Conservation (phyloP, 2,888 invertebrate species). For the Melanargia galathea region DNA sequence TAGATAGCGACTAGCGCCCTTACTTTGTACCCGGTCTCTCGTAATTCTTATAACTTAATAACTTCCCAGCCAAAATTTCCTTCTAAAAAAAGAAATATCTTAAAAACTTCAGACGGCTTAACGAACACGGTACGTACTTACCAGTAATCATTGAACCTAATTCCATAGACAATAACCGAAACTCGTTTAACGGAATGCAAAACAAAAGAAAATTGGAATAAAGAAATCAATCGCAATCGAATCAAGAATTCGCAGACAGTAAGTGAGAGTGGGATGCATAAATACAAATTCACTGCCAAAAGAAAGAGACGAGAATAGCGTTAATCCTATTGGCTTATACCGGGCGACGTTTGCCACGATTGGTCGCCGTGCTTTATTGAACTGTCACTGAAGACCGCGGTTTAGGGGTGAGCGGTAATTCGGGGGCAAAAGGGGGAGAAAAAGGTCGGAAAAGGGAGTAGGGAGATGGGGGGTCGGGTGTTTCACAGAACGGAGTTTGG, state of each 20-base stretch:
- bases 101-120: neutral
- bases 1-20: too few species aligned
- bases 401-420: constrained; percentile 78
- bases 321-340: constrained; percentile 83
- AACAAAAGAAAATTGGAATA: constrained; percentile 76
- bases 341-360: constrained; percentile 80
- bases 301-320: constrained; percentile 62
- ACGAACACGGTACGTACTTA: neutral
- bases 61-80: too few species aligned
- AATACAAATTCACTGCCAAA: constrained; percentile 41
- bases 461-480: constrained; percentile 51
- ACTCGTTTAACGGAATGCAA: constrained; percentile 61
- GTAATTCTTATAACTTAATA: too few species aligned
- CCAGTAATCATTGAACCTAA: constrained; percentile 33
- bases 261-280: constrained; percentile 57
- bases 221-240: constrained; percentile 78
- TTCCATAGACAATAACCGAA: constrained; percentile 44
- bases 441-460: constrained; percentile 49
- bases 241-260: constrained; percentile 76
- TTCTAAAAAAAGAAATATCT: too few species aligned
- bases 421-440: constrained; percentile 66
- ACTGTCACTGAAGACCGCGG: constrained; percentile 80
- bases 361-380: constrained; percentile 81
- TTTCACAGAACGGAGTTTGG: constrained; percentile 76
- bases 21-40: too few species aligned